phyloP scores from a whole-genome alignment of 2,113 vertebrate genomes.

The Halcyon senegalensis region DNA sequence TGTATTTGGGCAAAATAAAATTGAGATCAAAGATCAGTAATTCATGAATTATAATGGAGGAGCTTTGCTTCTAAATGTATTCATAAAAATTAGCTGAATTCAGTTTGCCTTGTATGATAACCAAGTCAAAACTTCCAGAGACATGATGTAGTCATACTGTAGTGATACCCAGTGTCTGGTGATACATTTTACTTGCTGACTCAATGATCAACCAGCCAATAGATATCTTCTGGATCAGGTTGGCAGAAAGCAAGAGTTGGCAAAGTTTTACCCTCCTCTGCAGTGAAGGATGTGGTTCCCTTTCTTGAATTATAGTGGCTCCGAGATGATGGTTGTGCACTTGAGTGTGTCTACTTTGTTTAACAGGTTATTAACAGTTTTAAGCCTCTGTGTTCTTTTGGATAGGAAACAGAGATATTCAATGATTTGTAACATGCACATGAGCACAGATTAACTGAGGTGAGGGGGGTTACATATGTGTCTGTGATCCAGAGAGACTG shows the following conservation, averaged over 20 bases:
- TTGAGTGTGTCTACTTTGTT: neutral
- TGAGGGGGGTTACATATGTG: neutral
- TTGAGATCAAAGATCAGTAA: accelerated
- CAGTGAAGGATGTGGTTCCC: neutral
- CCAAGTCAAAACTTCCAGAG: neutral
- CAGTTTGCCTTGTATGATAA: neutral
- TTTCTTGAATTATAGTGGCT: neutral
- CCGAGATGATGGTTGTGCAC: neutral
- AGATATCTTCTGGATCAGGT: neutral
- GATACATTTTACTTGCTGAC: neutral
- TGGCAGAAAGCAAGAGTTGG: neutral
- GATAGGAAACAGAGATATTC: neutral
- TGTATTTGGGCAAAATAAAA: neutral
- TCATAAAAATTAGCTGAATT: neutral
- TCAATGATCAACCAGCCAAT: neutral
- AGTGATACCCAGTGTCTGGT: neutral
- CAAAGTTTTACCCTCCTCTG: neutral
- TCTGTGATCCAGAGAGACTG: neutral
- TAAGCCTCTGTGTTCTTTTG: neutral
- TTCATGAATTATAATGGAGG: neutral
- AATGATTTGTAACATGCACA: neutral
- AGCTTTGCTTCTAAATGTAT: neutral
- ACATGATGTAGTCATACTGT: neutral
- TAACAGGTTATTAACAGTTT: neutral
- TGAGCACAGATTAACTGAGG: neutral